These are phyloP conservation scores for Ophioderma brevispina DNA, from an alignment of 35 echinoderm and acorn worm species.

Conservation along the genomic window DNA sequence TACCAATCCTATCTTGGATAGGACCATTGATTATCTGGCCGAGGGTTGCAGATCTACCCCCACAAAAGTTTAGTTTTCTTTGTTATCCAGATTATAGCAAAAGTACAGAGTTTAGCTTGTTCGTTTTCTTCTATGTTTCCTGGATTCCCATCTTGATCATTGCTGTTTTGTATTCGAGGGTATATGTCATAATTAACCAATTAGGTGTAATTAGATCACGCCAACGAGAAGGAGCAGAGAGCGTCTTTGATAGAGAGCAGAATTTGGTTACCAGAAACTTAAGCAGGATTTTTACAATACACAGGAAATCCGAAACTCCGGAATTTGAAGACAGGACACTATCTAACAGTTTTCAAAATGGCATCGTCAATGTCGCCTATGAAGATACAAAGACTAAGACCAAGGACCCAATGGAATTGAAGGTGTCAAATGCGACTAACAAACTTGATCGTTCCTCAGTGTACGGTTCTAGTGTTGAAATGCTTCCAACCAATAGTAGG, in stretches of 20 bases:
- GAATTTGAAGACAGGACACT: too few relatives aligned
- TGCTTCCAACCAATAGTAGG: too few relatives aligned
- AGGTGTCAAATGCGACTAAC: too few relatives aligned
- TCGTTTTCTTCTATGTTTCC: background rate
- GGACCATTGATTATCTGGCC: slow-evolving; percentile 12
- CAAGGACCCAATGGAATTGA: too few relatives aligned
- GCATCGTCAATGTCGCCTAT: too few relatives aligned
- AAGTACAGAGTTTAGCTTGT: background rate
- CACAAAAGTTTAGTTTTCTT: background rate
- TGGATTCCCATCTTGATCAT: background rate
- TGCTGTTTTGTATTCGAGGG: background rate
- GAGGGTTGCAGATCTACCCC: background rate
- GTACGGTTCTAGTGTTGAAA: too few relatives aligned
- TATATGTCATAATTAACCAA: background rate
- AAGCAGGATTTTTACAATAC: background rate
- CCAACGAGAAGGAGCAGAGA: background rate
- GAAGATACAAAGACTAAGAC: too few relatives aligned
- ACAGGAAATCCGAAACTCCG: background rate
- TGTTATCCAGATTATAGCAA: background rate
- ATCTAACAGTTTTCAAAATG: too few relatives aligned
- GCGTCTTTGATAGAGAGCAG: background rate
- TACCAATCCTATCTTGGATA: slow-evolving; percentile 2
- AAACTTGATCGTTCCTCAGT: too few relatives aligned
- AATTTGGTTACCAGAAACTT: background rate
- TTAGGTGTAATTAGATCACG: background rate